Percentiles rank a stretch among this genome's conserved stretches.
phyloP scores from a whole-genome alignment of 2,113 vertebrate species.

The Chloropsis hardwickii region DNA sequence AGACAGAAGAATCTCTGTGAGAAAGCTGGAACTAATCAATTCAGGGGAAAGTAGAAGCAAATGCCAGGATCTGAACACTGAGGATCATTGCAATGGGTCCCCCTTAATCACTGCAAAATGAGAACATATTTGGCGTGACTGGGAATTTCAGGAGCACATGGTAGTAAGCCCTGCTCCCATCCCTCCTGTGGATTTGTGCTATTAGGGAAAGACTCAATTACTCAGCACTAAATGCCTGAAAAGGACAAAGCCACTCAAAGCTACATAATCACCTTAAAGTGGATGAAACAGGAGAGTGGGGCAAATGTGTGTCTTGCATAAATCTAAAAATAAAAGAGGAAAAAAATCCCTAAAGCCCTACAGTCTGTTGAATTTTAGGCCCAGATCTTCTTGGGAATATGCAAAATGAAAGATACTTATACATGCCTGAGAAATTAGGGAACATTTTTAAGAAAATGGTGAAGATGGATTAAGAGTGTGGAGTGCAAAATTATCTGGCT shows the following conservation, averaged over 20 bases:
- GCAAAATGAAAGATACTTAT: neutral
- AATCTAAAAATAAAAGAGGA: neutral
- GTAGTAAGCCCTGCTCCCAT: neutral
- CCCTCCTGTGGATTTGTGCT: neutral
- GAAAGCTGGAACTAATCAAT: neutral
- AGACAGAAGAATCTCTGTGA: neutral
- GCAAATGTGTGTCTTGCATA: neutral
- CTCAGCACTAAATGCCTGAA: neutral
- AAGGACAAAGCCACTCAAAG: conserved; percentile 8
- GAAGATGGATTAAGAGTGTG: neutral
- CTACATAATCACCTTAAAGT: neutral
- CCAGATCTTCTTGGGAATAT: neutral
- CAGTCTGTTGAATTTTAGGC: neutral
- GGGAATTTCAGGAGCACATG: neutral
- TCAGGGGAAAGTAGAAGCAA: neutral
- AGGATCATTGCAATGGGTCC: neutral
- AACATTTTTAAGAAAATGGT: neutral
- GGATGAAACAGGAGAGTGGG: neutral
- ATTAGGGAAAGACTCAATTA: neutral
- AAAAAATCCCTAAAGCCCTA: neutral
- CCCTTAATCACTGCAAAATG: neutral
- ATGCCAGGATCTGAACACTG: neutral
- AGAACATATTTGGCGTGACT: neutral
- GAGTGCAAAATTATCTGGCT: neutral
- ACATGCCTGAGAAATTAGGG: neutral